Conservation (phyloP, 2,888 invertebrate genomes). For the Gisinianus flammeolus region DNA sequence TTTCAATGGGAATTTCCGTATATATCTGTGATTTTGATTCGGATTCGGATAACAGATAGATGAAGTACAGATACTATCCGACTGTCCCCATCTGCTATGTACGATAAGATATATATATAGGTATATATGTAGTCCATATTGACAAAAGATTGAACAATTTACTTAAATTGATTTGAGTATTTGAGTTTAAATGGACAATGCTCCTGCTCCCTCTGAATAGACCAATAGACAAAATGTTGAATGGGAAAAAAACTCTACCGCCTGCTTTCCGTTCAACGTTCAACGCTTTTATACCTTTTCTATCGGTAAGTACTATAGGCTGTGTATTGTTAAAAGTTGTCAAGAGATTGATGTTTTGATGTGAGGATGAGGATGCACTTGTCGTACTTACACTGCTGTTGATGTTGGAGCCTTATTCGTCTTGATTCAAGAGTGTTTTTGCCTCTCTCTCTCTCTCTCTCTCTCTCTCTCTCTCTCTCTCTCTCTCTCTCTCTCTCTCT, state of each 20-base stretch:
- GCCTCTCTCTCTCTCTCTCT: no score
- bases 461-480: no score
- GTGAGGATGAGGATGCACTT: slow-evolving; percentile 22
- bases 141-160: slow-evolving; percentile 26
- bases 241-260: slow-evolving; percentile 9
- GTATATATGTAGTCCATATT: not conserved
- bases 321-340: not conserved
- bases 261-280: slow-evolving; percentile 17
- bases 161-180: slow-evolving; percentile 34
- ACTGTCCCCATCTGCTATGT: no score
- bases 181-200: slow-evolving; percentile 30
- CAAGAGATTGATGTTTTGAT: not conserved
- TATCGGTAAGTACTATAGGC: not conserved
- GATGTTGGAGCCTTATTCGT: no score
- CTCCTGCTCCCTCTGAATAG: not conserved
- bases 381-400: no score
- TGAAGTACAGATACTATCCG: no score
- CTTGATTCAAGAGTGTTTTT: no score
- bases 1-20: no score
- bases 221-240: not conserved
- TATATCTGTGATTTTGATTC: no score
- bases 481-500: no score
- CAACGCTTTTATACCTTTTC: slow-evolving; percentile 20
- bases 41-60: no score
- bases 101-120: no score